phyloP scores from a whole-genome alignment of 2,113 vertebrate genomes.

The Odocoileus hemionus region DNA sequence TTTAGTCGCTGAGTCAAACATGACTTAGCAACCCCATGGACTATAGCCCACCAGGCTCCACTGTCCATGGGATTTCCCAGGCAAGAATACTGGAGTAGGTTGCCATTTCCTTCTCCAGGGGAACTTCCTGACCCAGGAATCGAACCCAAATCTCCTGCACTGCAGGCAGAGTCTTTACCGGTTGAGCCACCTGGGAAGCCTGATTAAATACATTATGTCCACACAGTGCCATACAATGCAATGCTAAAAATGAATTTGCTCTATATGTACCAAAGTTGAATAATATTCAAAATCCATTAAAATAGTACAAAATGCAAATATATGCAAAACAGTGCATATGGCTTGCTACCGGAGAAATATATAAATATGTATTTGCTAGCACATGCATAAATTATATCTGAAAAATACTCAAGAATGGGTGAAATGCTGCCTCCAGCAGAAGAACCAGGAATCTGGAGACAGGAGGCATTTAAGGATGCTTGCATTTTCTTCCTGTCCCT shows the following conservation, averaged over 20 bases:
- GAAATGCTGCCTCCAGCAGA: neutral
- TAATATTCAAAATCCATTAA: conserved; percentile 22
- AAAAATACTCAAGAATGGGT: neutral
- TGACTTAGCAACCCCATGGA: neutral
- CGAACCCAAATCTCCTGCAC: neutral
- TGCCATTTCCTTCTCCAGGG: neutral
- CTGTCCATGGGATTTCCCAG: neutral
- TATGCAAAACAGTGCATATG: neutral
- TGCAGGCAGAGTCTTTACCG: neutral
- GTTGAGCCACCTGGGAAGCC: neutral
- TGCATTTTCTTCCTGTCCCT: neutral
- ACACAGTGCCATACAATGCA: neutral
- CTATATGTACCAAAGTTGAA: neutral
- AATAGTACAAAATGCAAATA: neutral
- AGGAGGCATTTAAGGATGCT: neutral
- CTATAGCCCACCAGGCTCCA: neutral
- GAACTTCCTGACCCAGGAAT: neutral
- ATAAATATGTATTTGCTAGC: conserved; percentile 4
- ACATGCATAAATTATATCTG: neutral
- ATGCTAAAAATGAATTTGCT: neutral
- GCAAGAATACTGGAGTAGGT: neutral
- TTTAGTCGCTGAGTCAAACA: no score
- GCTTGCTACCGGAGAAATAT: neutral
- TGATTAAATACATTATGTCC: neutral
- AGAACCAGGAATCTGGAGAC: neutral